A percentile compares a stretch with the other conserved stretches of the same genome.
Evolutionary conservation across 2,113 vertebrate genomes (phyloP).

Genomic region (Gracilinanus agilis): DNA sequence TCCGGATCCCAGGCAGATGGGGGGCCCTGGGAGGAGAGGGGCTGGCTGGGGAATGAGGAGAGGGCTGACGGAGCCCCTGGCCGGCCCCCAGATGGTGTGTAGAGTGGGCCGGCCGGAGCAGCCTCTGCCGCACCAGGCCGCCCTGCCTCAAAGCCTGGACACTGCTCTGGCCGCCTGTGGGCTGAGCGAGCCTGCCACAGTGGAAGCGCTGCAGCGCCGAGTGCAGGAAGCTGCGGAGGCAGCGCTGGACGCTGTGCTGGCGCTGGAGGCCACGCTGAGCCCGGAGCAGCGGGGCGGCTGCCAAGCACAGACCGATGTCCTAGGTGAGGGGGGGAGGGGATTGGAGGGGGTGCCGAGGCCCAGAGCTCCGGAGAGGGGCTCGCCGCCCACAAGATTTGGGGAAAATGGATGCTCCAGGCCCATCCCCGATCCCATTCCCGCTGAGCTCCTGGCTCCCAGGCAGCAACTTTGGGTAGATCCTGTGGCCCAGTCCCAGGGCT

Average conservation of each 20-base stretch:
- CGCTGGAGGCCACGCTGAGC: constrained; percentile 79
- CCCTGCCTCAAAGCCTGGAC: constrained; percentile 80
- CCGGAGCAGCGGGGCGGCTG: constrained; percentile 81
- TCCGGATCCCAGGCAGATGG: too few relatives aligned
- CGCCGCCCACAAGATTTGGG: neutral
- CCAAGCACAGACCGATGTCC: constrained; percentile 79
- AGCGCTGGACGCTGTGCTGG: constrained; percentile 79
- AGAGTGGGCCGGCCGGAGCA: constrained; percentile 78
- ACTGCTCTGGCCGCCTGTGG: constrained; percentile 80
- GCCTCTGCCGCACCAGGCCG: constrained; percentile 78
- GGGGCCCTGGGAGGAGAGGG: neutral
- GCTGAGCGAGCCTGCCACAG: constrained; percentile 71
- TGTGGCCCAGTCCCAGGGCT: too few relatives aligned
- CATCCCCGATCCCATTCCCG: neutral
- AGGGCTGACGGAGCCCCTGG: neutral
- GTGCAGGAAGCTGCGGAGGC: constrained; percentile 79
- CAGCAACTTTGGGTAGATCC: neutral
- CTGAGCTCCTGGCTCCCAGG: too few relatives aligned
- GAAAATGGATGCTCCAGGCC: neutral
- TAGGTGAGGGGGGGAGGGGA: constrained; percentile 75
- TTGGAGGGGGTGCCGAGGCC: neutral
- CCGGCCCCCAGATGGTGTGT: constrained; percentile 81
- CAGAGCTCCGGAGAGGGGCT: neutral
- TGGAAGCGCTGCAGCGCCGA: constrained; percentile 68
- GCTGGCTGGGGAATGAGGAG: too few relatives aligned